A percentile compares a stretch with the other conserved stretches of the same genome.
Evolutionary conservation across 2,888 invertebrate species (phyloP).

Genomic region (Tuta absoluta): DNA sequence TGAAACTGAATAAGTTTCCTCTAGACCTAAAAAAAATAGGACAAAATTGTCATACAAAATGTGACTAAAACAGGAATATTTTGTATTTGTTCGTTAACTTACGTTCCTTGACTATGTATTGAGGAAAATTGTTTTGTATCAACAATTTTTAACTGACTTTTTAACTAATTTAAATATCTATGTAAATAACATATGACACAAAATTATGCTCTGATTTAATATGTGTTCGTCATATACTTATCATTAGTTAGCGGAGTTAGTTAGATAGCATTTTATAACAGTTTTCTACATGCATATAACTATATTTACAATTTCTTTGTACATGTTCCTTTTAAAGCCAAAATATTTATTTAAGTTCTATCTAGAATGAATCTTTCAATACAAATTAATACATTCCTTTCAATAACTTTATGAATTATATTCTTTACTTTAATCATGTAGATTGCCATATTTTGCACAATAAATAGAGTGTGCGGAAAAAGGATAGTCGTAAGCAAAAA

Average conservation of each 20-base stretch:
- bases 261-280: conserved; percentile 23
- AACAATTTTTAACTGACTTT: too few relatives aligned
- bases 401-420: conserved; percentile 33
- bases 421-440: conserved; percentile 18
- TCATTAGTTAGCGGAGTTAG: conserved; percentile 21
- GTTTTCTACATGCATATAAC: not conserved
- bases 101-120: too few relatives aligned
- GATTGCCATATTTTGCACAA: conserved; percentile 27
- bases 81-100: too few relatives aligned
- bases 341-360: conserved; percentile 31
- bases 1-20: too few relatives aligned
- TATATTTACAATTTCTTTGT: conserved; percentile 21
- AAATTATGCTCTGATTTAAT: not conserved
- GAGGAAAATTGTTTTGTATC: too few relatives aligned
- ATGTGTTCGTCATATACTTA: not conserved
- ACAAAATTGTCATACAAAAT: too few relatives aligned
- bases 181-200: not conserved
- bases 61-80: too few relatives aligned
- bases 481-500: too few relatives aligned
- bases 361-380: conserved; percentile 14
- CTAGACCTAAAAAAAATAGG: too few relatives aligned
- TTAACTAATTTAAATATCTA: too few relatives aligned
- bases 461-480: too few relatives aligned
- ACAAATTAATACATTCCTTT: conserved; percentile 58
- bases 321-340: conserved; percentile 36